These are phyloP conservation scores for Aplidium turbinatum DNA, from an alignment of 23 tunicate species.

Conservation along the genomic window DNA sequence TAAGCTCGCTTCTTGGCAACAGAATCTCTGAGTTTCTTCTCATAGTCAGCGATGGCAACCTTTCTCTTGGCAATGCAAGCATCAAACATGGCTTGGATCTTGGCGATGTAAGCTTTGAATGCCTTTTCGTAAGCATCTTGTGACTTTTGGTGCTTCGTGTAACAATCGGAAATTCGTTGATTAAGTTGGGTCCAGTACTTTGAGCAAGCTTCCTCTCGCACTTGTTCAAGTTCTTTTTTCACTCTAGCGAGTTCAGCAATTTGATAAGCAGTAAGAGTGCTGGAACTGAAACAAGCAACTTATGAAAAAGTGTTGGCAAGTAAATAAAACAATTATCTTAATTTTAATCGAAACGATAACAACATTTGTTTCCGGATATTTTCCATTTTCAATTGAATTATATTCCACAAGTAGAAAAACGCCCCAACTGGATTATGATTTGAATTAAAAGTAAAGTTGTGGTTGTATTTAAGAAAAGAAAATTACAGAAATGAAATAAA, in stretches of 20 bases:
- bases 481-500: too few relatives aligned
- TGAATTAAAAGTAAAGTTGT: too few relatives aligned
- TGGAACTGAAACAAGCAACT: not conserved
- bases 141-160: not conserved
- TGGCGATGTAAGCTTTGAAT: not conserved
- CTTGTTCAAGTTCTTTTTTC: slow-evolving; percentile 15
- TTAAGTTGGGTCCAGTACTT: slow-evolving; percentile 11
- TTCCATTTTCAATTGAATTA: too few relatives aligned
- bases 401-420: too few relatives aligned
- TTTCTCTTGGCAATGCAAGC: slow-evolving; percentile 37
- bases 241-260: slow-evolving; percentile 11
- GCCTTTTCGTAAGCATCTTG: slow-evolving; percentile 19
- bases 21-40: slow-evolving; percentile 44
- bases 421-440: too few relatives aligned
- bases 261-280: slow-evolving; percentile 2
- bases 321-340: too few relatives aligned
- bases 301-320: too few relatives aligned
- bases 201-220: slow-evolving; percentile 9
- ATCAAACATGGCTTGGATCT: slow-evolving; percentile 22
- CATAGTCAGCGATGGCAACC: slow-evolving; percentile 51
- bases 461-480: too few relatives aligned
- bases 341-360: too few relatives aligned
- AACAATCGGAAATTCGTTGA: slow-evolving; percentile 9
- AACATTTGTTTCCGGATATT: too few relatives aligned
- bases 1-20: too few relatives aligned